These are phyloP conservation scores for Chloroclystis v-ata DNA, from an alignment of 2,888 invertebrate genomes.

Conservation along the genomic window DNA sequence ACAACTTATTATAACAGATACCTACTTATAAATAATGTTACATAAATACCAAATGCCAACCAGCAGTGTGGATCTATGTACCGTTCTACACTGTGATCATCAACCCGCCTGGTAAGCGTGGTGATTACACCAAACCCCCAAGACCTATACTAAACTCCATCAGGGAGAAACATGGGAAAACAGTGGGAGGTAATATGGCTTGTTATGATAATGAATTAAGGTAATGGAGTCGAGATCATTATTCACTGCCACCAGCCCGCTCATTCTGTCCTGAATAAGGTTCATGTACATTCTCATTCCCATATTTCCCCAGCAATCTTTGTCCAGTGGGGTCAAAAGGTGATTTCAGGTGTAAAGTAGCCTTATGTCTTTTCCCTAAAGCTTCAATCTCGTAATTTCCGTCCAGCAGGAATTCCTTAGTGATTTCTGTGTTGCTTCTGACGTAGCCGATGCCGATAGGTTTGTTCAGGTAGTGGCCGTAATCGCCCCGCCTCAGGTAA, in stretches of 20 bases:
- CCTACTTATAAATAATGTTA: too few relatives aligned
- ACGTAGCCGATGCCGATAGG: constrained; percentile 80
- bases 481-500: constrained; percentile 88
- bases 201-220: background rate
- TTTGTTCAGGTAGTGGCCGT: constrained; percentile 78
- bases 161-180: too few relatives aligned
- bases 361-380: constrained; percentile 85
- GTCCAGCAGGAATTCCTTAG: constrained; percentile 81
- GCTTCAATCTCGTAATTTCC: constrained; percentile 90
- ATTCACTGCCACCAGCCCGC: constrained; percentile 70
- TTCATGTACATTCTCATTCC: constrained; percentile 65
- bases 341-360: constrained; percentile 83
- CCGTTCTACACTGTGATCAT: too few relatives aligned
- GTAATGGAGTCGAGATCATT: constrained; percentile 49
- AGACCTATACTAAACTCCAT: too few relatives aligned
- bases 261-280: constrained; percentile 70
- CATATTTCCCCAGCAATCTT: constrained; percentile 84
- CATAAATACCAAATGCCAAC: too few relatives aligned
- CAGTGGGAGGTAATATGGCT: background rate
- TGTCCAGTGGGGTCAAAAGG: constrained; percentile 90
- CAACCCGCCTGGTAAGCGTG: too few relatives aligned
- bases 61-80: too few relatives aligned
- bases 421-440: constrained; percentile 76
- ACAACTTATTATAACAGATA: too few relatives aligned
- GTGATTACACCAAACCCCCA: too few relatives aligned